Evolutionary conservation across 2,113 vertebrate species (phyloP).

Genomic region (Otis tarda): DNA sequence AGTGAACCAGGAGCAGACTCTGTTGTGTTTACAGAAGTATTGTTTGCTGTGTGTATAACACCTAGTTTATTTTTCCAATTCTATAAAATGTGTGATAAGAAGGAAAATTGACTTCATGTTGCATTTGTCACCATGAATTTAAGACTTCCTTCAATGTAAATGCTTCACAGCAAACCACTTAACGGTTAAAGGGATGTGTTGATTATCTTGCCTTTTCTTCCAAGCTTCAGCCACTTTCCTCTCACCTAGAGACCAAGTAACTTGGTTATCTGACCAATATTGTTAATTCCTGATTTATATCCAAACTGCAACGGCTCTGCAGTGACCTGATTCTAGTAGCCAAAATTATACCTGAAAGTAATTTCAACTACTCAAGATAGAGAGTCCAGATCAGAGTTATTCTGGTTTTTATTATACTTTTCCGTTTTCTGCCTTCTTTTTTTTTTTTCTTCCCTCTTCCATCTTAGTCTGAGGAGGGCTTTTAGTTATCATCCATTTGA

Average conservation of each 20-base stretch:
- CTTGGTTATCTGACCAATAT: background rate
- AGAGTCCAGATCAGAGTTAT: background rate
- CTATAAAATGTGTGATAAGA: background rate
- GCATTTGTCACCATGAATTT: background rate
- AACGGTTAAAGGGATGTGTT: background rate
- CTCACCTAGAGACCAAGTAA: background rate
- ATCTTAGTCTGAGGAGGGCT: background rate
- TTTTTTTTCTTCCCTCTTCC: background rate
- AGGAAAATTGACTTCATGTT: background rate
- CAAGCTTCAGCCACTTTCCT: background rate
- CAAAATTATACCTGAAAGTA: background rate
- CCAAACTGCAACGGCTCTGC: background rate
- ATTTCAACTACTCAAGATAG: background rate
- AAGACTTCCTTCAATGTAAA: background rate
- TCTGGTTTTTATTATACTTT: background rate
- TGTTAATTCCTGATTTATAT: background rate
- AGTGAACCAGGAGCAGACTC: background rate
- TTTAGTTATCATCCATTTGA: background rate
- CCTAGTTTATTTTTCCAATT: background rate
- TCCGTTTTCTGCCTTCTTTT: background rate
- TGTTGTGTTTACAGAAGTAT: background rate
- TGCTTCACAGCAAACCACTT: background rate
- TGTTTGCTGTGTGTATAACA: background rate
- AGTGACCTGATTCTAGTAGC: background rate
- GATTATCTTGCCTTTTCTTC: background rate